Evolutionary conservation across 2,797 vertebrate species (phyloP).

Genomic region (Cirrhinus molitorella): DNA sequence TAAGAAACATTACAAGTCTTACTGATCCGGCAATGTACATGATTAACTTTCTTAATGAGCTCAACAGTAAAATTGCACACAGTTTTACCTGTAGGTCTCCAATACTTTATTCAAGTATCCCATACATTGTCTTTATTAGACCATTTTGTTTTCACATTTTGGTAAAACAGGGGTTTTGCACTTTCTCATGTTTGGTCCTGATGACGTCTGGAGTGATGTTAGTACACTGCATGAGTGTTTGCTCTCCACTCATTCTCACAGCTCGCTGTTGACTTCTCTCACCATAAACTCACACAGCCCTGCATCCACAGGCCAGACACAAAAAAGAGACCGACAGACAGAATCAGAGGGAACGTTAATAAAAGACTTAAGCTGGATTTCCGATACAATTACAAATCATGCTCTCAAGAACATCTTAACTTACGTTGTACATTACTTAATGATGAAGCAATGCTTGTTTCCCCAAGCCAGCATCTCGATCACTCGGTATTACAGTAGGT

Average conservation of each 20-base stretch:
- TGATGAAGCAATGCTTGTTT: not conserved
- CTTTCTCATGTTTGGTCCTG: slow-evolving; percentile 48
- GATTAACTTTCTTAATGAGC: too few relatives aligned
- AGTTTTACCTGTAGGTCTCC: not conserved
- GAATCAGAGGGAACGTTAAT: slow-evolving; percentile 7
- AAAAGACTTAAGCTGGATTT: slow-evolving; percentile 4
- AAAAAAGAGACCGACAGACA: not conserved
- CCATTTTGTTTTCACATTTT: not conserved
- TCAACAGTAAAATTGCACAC: too few relatives aligned
- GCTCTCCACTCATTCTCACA: slow-evolving; percentile 50
- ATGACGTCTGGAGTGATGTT: slow-evolving; percentile 60
- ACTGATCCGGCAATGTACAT: too few relatives aligned
- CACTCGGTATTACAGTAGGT: not conserved
- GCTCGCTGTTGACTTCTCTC: slow-evolving; percentile 67
- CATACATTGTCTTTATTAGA: not conserved
- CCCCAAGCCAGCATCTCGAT: not conserved
- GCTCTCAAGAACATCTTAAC: slow-evolving; percentile 8
- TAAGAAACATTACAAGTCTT: too few relatives aligned
- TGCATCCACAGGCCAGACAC: slow-evolving; percentile 27
- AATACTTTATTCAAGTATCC: not conserved
- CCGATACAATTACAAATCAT: slow-evolving; percentile 55
- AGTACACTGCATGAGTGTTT: slow-evolving; percentile 54
- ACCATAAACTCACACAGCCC: slow-evolving; percentile 59
- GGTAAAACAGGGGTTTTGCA: not conserved
- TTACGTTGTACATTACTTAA: slow-evolving; percentile 7